phyloP scores from a whole-genome alignment of 2,797 vertebrate species.

The Xiphorhynchus erythropygius region DNA sequence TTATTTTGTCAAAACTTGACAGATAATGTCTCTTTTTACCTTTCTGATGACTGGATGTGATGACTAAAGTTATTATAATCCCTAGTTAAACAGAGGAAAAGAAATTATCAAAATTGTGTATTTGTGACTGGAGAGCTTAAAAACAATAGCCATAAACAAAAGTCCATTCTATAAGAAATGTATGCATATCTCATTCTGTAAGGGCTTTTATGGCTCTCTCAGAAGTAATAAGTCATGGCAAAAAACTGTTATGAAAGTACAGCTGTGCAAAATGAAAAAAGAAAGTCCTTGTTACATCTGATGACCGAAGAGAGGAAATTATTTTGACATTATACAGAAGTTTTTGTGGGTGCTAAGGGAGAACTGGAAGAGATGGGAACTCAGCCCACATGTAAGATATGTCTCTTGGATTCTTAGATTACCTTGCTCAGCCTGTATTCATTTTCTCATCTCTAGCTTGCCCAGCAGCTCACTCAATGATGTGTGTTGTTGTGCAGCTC shows the following conservation, averaged over 20 bases:
- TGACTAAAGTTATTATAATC: neutral
- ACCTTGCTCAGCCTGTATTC: neutral
- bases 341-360: neutral
- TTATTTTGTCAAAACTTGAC: neutral
- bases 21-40: neutral
- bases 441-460: neutral
- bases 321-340: neutral
- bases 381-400: neutral
- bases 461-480: neutral
- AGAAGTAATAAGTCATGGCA: neutral
- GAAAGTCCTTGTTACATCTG: neutral
- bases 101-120: neutral
- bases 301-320: neutral
- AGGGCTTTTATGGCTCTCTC: neutral
- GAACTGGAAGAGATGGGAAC: neutral
- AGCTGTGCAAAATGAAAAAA: neutral
- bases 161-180: neutral
- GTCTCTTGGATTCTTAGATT: neutral
- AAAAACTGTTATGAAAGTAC: neutral
- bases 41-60: neutral
- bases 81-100: neutral
- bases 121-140: neutral
- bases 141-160: neutral
- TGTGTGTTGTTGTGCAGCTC: neutral
- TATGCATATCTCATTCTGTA: neutral